A percentile compares a stretch with the other conserved stretches of the same genome.
Evolutionary conservation across 2,888 invertebrate species (phyloP).

Genomic region (Leptinotarsa juncta): DNA sequence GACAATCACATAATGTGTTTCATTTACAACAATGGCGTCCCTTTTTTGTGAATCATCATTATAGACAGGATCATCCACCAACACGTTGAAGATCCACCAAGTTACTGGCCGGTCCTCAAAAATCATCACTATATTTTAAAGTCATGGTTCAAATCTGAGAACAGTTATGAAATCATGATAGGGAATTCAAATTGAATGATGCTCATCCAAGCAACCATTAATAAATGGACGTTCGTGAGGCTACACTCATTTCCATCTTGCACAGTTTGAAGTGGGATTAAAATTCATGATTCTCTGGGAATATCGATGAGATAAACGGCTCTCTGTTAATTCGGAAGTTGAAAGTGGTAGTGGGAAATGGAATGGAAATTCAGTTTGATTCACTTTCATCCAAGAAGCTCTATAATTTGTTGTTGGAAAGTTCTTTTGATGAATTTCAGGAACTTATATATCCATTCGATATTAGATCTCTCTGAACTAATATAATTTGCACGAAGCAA

Average conservation of each 20-base stretch:
- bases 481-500: too few species aligned
- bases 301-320: slow-evolving; percentile 7
- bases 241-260: background rate
- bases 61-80: too few species aligned
- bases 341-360: background rate
- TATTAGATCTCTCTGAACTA: too few species aligned
- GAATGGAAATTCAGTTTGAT: slow-evolving; percentile 4
- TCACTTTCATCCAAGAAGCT: background rate
- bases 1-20: too few species aligned
- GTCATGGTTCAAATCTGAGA: too few species aligned
- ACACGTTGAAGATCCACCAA: too few species aligned
- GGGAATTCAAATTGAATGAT: background rate
- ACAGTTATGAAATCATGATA: background rate
- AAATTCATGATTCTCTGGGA: slow-evolving; percentile 19
- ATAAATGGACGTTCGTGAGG: background rate
- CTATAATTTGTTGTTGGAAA: background rate
- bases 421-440: background rate
- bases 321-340: slow-evolving; percentile 12
- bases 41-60: too few species aligned
- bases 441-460: too few species aligned
- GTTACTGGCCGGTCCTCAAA: too few species aligned
- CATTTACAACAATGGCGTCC: too few species aligned
- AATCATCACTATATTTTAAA: too few species aligned
- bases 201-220: background rate
- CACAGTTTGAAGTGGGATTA: slow-evolving; percentile 10